Evolutionary conservation across 1,140 invertebrate genomes (phyloP).

Genomic region (Orussus abietinus): DNA sequence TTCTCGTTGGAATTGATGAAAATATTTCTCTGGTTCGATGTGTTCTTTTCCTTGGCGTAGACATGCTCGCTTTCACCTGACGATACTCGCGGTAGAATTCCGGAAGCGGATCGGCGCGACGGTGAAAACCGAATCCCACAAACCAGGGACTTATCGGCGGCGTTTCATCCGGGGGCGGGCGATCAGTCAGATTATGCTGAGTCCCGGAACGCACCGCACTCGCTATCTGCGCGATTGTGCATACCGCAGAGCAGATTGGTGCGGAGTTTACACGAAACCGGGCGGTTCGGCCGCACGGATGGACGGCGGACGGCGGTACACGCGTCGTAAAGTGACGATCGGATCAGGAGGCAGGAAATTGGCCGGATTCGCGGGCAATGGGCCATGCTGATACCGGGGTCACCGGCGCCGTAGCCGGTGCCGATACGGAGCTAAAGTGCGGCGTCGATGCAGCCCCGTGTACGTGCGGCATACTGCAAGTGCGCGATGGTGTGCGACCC

Average conservation of each 20-base stretch:
- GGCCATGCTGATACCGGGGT: conserved; percentile 46
- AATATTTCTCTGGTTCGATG: too few relatives aligned
- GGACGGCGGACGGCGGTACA: conserved; percentile 24
- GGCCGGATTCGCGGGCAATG: conserved; percentile 53
- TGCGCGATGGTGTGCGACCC: too few relatives aligned
- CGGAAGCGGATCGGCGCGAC: too few relatives aligned
- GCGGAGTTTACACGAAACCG: conserved; percentile 12
- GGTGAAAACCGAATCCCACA: too few relatives aligned
- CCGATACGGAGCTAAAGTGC: too few relatives aligned
- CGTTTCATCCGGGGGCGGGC: conserved; percentile 9
- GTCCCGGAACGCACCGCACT: conserved; percentile 23
- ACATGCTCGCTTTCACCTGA: too few relatives aligned
- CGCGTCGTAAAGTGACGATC: conserved; percentile 54
- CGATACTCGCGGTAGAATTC: too few relatives aligned
- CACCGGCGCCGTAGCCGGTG: conserved; percentile 6
- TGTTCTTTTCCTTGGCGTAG: too few relatives aligned
- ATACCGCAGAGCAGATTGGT: conserved; percentile 22
- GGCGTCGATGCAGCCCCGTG: too few relatives aligned
- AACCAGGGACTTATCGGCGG: too few relatives aligned
- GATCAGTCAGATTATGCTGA: conserved; percentile 32
- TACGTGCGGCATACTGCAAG: too few relatives aligned
- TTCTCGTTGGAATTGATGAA: too few relatives aligned
- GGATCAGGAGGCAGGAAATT: conserved; percentile 51
- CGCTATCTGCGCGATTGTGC: conserved; percentile 23
- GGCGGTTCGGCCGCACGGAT: conserved; percentile 8